These are phyloP conservation scores for Apostichopus californicus DNA, from an alignment of 35 echinoderm and acorn worm species.

Conservation along the genomic window DNA sequence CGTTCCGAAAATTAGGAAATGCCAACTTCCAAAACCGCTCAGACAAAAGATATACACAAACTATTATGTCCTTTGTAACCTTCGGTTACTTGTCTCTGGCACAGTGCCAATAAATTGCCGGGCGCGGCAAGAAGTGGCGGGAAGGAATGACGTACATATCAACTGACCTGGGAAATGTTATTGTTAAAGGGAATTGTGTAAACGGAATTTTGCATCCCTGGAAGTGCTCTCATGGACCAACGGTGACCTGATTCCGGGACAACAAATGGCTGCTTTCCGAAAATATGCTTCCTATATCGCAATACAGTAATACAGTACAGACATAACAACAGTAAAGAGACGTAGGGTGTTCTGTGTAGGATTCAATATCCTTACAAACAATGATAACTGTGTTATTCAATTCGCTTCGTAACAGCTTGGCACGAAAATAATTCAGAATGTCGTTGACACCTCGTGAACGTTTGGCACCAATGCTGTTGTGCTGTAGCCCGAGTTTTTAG, in stretches of 20 bases:
- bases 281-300: too few species aligned
- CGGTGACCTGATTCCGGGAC: neutral
- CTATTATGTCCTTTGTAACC: neutral
- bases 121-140: constrained; percentile 30
- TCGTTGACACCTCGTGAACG: too few species aligned
- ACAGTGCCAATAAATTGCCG: constrained; percentile 5
- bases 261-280: neutral
- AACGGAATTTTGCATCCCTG: neutral
- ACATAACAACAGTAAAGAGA: too few species aligned
- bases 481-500: too few species aligned
- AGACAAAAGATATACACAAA: neutral
- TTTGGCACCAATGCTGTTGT: too few species aligned
- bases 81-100: constrained; percentile 3
- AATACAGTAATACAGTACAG: too few species aligned
- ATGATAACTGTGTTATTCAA: too few species aligned
- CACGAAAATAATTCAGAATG: too few species aligned
- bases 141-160: neutral
- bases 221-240: neutral
- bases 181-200: neutral
- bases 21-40: neutral
- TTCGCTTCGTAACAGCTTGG: too few species aligned
- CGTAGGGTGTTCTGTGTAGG: too few species aligned
- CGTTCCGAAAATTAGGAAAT: too few species aligned
- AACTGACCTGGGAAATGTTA: constrained; percentile 21
- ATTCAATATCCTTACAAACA: too few species aligned